Percentiles rank a stretch among this genome's conserved stretches.
These are phyloP conservation scores for Stictonetta naevosa DNA, from an alignment of 2,113 vertebrate genomes.

Conservation along the genomic window DNA sequence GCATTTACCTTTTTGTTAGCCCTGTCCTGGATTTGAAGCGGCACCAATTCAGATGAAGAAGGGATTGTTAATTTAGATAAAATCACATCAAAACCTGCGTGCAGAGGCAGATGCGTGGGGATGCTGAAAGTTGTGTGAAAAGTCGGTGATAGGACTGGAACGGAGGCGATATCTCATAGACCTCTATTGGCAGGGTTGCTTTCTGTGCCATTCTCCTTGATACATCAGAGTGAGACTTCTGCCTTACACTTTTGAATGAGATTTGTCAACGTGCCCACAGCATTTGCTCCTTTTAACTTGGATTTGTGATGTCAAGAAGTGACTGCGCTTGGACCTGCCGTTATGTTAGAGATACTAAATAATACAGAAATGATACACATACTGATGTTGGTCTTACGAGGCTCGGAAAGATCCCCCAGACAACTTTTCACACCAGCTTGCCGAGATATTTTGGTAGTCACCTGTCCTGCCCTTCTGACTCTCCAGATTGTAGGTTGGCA, in stretches of 20 bases:
- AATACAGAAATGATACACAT: not conserved
- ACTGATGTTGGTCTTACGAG: fast-evolving
- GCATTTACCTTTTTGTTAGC: not conserved
- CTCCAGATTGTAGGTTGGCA: not conserved
- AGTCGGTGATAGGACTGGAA: not conserved
- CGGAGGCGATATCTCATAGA: fast-evolving
- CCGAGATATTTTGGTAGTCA: not conserved
- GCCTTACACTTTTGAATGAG: fast-evolving
- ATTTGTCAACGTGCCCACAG: fast-evolving
- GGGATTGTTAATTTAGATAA: not conserved
- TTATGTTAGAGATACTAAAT: not conserved
- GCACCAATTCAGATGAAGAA: not conserved
- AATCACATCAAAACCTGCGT: not conserved
- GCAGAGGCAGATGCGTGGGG: not conserved
- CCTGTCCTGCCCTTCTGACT: not conserved
- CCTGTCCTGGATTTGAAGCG: not conserved
- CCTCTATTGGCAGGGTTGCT: too few relatives aligned
- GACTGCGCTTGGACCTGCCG: fast-evolving
- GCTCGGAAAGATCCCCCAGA: not conserved
- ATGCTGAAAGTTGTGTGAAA: not conserved
- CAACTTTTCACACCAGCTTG: not conserved
- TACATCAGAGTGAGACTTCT: not conserved
- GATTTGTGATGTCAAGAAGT: fast-evolving
- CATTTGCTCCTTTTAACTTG: not conserved
- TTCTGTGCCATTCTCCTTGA: not conserved